Evolutionary conservation across 2,888 invertebrate species (phyloP), one percentile per base, ranked within the genome.

Genomic region (Perithous albicinctus): DNA sequence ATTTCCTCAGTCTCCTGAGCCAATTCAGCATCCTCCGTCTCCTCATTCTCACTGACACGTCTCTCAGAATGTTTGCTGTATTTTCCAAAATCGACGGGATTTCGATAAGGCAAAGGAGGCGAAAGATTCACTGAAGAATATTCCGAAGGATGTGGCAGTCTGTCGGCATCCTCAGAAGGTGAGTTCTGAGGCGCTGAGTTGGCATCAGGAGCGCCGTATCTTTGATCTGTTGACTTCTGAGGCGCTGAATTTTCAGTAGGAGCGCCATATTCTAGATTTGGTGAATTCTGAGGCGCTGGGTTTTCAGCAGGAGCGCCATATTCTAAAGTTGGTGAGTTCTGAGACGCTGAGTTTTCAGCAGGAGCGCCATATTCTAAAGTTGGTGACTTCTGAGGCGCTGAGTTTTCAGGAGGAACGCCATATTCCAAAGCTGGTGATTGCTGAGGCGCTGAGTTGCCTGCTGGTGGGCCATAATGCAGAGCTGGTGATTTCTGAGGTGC

Each of bases 101-200:
- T 35, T 12, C 69, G 35, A 26, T 69, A 38, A 38, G 54, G 69
- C 54, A 69, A 54, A n/a, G 51, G 38, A 8, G 54, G 51, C 26
- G 54, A 69, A 8, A 26, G 69, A 18, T 32, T 38, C 23, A 69
- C n/a, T 15, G 23, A 38, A 12, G 54, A 20, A 23, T 35, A 69
- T 23, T 54, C 69, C 51, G 69, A 69, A 4, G 54, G 38, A 23
- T 54, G n/a, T 3, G 54, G 8, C 29, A 23, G 32, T 15, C 8
- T 15, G n/a, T n/a, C n/a, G n/a, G n/a, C n/a, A n/a, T n/a, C n/a
- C n/a, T n/a, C n/a, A n/a, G n/a, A n/a, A n/a, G n/a, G 32, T 32
- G 15, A 6, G 26, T 56, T 32, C n/a, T 29, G 29, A 15, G 56
- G 15, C 1, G 29, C 32, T 20, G 29, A 56, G 26, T 7, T 29